Conservation (phyloP, 2,113 vertebrate genomes). For the Datnioides undecimradiatus region DNA sequence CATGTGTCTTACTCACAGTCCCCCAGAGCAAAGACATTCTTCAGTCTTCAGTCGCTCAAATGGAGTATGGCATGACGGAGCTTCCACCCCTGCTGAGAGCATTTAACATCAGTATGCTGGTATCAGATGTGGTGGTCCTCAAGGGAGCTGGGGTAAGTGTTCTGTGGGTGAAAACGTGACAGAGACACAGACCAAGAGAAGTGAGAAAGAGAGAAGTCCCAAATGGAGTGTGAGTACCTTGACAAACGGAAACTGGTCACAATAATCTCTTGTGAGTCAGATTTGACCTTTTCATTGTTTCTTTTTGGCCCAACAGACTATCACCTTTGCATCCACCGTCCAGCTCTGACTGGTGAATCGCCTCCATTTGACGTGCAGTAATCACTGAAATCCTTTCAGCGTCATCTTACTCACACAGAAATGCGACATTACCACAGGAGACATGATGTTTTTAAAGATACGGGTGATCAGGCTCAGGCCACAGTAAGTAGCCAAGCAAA, state of each 20-base stretch:
- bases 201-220: slow-evolving; percentile 6
- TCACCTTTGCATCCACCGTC: not conserved
- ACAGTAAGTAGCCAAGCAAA: not conserved
- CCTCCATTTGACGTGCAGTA: not conserved
- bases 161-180: slow-evolving; percentile 37
- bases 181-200: not conserved
- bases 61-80: slow-evolving; percentile 25
- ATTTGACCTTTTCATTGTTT: slow-evolving; percentile 23
- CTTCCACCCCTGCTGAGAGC: slow-evolving; percentile 1
- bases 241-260: slow-evolving; percentile 8
- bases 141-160: slow-evolving; percentile 26
- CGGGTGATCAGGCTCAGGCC: not conserved
- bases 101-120: slow-evolving; percentile 52
- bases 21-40: slow-evolving; percentile 33
- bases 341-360: not conserved
- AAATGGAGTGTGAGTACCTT: slow-evolving; percentile 11
- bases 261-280: not conserved
- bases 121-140: slow-evolving; percentile 45
- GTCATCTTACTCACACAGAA: slow-evolving; percentile 2
- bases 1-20: slow-evolving; percentile 41
- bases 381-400: not conserved
- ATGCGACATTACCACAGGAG: not conserved
- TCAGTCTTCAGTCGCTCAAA: slow-evolving; percentile 35
- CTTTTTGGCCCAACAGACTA: not conserved
- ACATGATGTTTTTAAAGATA: not conserved